phyloP scores from a whole-genome alignment of 2,888 invertebrate genomes.

The Stenichneumon culpator region DNA sequence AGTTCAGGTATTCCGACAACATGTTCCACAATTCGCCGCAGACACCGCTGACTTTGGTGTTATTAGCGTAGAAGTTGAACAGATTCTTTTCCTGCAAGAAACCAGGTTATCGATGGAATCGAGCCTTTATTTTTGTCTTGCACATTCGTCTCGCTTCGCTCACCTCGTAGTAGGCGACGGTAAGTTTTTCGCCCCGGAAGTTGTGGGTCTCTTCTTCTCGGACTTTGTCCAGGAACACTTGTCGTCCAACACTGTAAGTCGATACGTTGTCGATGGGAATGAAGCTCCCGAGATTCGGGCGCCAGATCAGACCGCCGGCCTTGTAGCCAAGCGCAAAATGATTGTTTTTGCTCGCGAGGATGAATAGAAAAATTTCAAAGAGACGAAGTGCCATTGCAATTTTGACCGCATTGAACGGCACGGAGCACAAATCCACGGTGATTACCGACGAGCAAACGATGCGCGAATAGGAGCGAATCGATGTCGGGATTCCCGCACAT shows the following conservation, averaged over 20 bases:
- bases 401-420: background rate
- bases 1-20: conserved; percentile 50
- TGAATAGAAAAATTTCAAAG: conserved; percentile 4
- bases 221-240: background rate
- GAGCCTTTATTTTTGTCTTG: background rate
- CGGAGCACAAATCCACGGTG: background rate
- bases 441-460: background rate
- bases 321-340: conserved; percentile 30
- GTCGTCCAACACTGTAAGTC: conserved; percentile 29
- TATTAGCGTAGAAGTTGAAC: conserved; percentile 47
- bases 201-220: conserved; percentile 43
- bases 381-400: conserved; percentile 22
- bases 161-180: conserved; percentile 45
- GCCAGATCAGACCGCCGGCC: conserved; percentile 68
- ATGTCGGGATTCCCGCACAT: too few relatives aligned
- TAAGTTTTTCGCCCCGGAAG: conserved; percentile 57
- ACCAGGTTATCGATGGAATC: too few relatives aligned
- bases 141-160: background rate
- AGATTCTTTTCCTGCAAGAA: conserved; percentile 35
- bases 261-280: conserved; percentile 61
- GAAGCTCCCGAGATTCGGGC: conserved; percentile 61
- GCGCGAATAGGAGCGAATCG: background rate
- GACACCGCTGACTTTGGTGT: conserved; percentile 41
- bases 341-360: background rate
- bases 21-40: conserved; percentile 50